These are phyloP conservation scores for Cherax destructor DNA, from an alignment of 1,140 invertebrate species.

Conservation along the genomic window DNA sequence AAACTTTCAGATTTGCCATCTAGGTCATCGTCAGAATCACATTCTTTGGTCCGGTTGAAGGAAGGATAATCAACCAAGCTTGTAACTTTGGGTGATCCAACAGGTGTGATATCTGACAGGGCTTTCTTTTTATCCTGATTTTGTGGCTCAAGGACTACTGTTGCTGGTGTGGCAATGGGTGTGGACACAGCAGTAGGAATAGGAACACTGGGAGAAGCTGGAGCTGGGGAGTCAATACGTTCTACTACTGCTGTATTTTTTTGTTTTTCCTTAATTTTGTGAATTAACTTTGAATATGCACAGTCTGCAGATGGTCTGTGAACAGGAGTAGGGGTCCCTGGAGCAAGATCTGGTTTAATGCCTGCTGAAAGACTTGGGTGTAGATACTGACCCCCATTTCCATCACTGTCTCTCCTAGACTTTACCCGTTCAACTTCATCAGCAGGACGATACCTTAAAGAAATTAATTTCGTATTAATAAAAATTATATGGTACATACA, in stretches of 20 bases:
- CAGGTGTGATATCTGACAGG: background rate
- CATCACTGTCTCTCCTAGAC: slow-evolving; percentile 75
- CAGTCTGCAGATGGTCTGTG: slow-evolving; percentile 88
- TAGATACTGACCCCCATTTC: slow-evolving; percentile 82
- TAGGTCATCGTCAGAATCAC: slow-evolving; percentile 51
- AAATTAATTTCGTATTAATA: background rate
- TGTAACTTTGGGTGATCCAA: slow-evolving; percentile 73
- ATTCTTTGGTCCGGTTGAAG: slow-evolving; percentile 67
- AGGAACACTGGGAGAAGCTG: slow-evolving; percentile 51
- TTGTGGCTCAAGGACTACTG: slow-evolving; percentile 4
- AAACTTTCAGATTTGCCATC: slow-evolving; percentile 43
- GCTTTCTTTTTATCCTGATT: slow-evolving; percentile 36
- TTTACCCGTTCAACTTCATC: slow-evolving; percentile 68
- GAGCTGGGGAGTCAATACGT: slow-evolving; percentile 49
- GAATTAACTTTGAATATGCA: slow-evolving; percentile 89
- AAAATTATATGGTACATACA: no score
- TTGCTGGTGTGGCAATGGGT: slow-evolving; percentile 20
- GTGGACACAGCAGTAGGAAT: slow-evolving; percentile 39
- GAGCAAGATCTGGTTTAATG: slow-evolving; percentile 67
- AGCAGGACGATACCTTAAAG: slow-evolving; percentile 72
- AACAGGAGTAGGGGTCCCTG: slow-evolving; percentile 73
- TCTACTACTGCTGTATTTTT: slow-evolving; percentile 53
- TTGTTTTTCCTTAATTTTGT: slow-evolving; percentile 85
- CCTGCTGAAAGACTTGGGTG: slow-evolving; percentile 83
- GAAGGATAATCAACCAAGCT: slow-evolving; percentile 71